phyloP scores from a whole-genome alignment of 2,113 vertebrate genomes.

The Chrysochloris asiatica region DNA sequence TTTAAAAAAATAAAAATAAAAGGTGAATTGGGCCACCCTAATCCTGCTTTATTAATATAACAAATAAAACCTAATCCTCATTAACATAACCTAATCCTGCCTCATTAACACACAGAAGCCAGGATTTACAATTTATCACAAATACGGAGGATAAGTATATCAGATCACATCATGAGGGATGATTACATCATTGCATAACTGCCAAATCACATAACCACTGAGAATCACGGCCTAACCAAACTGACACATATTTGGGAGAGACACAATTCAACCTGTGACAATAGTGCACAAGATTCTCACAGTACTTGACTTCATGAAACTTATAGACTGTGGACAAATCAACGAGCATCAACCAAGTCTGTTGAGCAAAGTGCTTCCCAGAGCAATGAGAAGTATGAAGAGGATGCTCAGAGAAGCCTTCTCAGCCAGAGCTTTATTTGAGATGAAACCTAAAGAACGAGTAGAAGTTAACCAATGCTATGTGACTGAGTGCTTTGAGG shows the following conservation, averaged over 20 bases:
- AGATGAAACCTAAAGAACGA: slow-evolving; percentile 2
- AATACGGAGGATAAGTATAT: background rate
- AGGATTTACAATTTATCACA: background rate
- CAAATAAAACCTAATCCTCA: no score
- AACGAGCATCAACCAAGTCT: background rate
- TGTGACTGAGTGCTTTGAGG: background rate
- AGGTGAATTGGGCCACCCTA: no score
- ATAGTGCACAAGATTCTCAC: background rate
- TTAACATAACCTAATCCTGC: background rate
- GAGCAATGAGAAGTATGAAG: background rate
- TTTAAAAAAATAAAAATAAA: no score
- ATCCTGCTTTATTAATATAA: no score
- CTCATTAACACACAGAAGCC: background rate
- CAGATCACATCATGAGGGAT: background rate
- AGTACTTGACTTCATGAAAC: background rate
- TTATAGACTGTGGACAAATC: background rate
- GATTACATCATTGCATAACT: background rate
- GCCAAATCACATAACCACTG: background rate
- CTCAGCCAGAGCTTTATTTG: background rate
- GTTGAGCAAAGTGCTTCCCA: background rate
- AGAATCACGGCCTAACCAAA: background rate
- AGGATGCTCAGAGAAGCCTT: background rate
- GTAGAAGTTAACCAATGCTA: background rate
- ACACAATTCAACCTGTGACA: background rate
- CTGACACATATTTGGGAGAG: background rate